These are phyloP conservation scores for Atlantisia rogersi DNA, from an alignment of 2,113 vertebrate species.

Conservation along the genomic window DNA sequence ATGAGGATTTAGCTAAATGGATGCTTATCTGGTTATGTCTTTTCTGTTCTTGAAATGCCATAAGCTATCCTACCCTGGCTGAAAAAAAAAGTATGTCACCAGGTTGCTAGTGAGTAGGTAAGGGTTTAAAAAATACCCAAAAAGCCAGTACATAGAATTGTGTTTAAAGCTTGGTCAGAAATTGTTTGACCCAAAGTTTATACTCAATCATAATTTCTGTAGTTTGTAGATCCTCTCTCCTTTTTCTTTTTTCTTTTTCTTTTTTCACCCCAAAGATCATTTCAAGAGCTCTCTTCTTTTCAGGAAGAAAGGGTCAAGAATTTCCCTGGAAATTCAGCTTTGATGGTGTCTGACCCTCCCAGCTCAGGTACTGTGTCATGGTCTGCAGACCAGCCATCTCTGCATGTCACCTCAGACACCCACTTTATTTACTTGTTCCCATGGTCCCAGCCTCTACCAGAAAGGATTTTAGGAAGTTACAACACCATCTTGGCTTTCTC, in stretches of 20 bases:
- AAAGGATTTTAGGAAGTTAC: background rate
- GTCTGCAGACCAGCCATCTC: background rate
- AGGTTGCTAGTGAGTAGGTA: background rate
- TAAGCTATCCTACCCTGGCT: background rate
- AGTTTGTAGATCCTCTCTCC: background rate
- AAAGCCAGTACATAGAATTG: background rate
- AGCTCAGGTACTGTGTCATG: background rate
- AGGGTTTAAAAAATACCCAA: background rate
- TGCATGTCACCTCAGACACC: fast-evolving
- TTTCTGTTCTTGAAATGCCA: background rate
- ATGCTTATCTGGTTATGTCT: background rate
- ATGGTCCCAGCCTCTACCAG: background rate
- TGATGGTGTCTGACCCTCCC: background rate
- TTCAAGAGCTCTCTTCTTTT: background rate
- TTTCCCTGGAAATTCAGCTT: background rate
- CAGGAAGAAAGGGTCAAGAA: background rate
- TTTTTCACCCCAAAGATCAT: background rate
- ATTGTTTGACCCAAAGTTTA: background rate
- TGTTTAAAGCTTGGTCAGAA: background rate
- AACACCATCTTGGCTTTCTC: background rate
- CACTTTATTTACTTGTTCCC: background rate
- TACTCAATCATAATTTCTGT: background rate
- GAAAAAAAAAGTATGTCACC: background rate
- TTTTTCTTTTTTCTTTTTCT: background rate
- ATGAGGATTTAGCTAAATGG: constrained; percentile 8